A percentile compares a stretch with the other conserved stretches of the same genome.
phyloP scores from a whole-genome alignment of 1,140 invertebrate species.

The Leptinotarsa texana region DNA sequence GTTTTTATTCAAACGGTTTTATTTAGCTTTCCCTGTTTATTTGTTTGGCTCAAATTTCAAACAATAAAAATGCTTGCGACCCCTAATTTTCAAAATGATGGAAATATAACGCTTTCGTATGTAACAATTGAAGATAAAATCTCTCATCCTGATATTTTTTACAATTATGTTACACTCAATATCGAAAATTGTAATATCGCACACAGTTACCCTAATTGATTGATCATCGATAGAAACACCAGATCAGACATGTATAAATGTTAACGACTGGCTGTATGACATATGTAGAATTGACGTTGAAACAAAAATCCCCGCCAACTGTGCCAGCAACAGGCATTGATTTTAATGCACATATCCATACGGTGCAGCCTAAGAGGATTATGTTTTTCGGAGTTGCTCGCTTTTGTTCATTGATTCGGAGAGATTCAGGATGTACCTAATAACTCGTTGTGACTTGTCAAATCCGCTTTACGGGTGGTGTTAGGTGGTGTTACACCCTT shows the following conservation, averaged over 20 bases:
- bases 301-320: not conserved
- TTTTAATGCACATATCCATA: not conserved
- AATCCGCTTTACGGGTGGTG: not conserved
- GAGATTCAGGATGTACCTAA: not conserved
- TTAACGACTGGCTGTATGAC: not conserved
- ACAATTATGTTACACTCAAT: too few species aligned
- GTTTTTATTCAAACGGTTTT: too few species aligned
- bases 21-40: too few species aligned
- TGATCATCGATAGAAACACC: not conserved
- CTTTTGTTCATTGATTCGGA: not conserved
- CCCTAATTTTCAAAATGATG: too few species aligned
- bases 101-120: too few species aligned
- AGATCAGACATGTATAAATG: not conserved
- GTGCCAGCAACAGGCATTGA: not conserved
- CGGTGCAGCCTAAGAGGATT: slow-evolving; percentile 1
- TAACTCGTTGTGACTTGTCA: slow-evolving; percentile 3
- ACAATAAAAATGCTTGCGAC: too few species aligned
- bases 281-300: not conserved
- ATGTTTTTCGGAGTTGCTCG: not conserved
- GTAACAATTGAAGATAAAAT: too few species aligned
- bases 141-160: too few species aligned
- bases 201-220: not conserved
- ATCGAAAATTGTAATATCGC: too few species aligned
- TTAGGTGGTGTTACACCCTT: not conserved
- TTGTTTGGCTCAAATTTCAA: too few species aligned